Percentiles rank a stretch among this genome's conserved stretches.
Conservation (phyloP, 2,113 vertebrate genomes). For the Hippocampus guttulatus region DNA sequence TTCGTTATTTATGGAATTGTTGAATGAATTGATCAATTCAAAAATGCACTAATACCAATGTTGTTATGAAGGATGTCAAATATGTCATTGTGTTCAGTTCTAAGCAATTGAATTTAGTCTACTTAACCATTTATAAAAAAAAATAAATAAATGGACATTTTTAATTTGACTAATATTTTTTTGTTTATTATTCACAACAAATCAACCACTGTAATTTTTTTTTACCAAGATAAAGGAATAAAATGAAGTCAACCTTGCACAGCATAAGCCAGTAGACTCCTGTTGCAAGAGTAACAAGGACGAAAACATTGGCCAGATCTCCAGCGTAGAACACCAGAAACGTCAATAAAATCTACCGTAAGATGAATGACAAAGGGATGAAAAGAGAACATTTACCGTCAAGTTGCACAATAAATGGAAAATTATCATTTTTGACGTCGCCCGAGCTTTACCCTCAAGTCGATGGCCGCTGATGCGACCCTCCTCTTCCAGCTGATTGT, state of each 20-base stretch:
- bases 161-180: no score
- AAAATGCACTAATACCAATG: no score
- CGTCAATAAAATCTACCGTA: slow-evolving; percentile 79
- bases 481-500: slow-evolving; percentile 94
- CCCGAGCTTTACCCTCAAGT: slow-evolving; percentile 74
- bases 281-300: slow-evolving; percentile 83
- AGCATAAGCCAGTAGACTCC: slow-evolving; percentile 96
- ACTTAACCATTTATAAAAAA: no score
- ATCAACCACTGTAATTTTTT: not conserved
- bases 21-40: no score
- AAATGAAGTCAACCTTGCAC: slow-evolving; percentile 79
- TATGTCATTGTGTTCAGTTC: no score
- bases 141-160: no score
- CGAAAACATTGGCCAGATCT: slow-evolving; percentile 91
- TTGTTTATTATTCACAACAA: not conserved
- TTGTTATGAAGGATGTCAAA: no score
- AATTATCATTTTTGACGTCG: not conserved
- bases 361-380: slow-evolving; percentile 7
- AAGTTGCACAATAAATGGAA: not conserved
- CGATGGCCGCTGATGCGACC: slow-evolving; percentile 81
- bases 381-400: not conserved
- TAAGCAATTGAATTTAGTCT: no score
- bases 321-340: slow-evolving; percentile 91
- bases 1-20: no score
- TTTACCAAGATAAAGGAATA: no score